phyloP scores from a whole-genome alignment of 2,113 vertebrate species.

The Spea bombifrons region DNA sequence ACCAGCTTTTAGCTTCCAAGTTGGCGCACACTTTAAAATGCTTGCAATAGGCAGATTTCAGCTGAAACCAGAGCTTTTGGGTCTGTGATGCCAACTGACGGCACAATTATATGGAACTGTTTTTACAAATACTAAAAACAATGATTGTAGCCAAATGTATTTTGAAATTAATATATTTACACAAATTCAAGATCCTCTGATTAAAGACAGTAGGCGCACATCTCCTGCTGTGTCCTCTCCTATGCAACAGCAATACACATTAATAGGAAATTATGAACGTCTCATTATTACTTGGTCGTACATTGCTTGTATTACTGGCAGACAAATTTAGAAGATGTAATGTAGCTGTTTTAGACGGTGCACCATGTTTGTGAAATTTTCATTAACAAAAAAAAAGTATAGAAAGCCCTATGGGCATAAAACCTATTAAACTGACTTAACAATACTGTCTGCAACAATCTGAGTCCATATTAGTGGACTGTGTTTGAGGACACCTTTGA shows the following conservation, averaged over 20 bases:
- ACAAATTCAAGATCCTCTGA: too few species aligned
- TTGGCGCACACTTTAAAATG: constrained; percentile 17
- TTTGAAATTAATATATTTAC: too few species aligned
- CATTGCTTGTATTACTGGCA: background rate
- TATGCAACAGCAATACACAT: background rate
- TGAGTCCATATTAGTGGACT: background rate
- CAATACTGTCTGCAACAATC: constrained; percentile 11
- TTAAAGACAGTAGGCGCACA: background rate
- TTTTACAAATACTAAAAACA: constrained; percentile 11
- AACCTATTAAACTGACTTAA: constrained; percentile 27
- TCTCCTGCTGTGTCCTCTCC: background rate
- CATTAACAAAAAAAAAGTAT: background rate
- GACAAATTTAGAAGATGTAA: background rate
- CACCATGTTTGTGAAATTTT: background rate
- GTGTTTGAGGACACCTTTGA: constrained; percentile 3
- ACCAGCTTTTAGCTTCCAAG: constrained; percentile 3
- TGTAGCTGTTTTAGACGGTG: background rate
- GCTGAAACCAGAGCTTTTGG: constrained; percentile 13
- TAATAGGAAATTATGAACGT: background rate
- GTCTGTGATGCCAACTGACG: constrained; percentile 18
- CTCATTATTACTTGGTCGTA: too few species aligned
- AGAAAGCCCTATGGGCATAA: background rate
- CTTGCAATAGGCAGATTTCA: constrained; percentile 29
- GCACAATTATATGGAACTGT: constrained; percentile 1
- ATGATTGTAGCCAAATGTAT: too few species aligned